These are phyloP conservation scores for Calosoma granatense DNA, from an alignment of 1,140 invertebrate species.

Conservation along the genomic window DNA sequence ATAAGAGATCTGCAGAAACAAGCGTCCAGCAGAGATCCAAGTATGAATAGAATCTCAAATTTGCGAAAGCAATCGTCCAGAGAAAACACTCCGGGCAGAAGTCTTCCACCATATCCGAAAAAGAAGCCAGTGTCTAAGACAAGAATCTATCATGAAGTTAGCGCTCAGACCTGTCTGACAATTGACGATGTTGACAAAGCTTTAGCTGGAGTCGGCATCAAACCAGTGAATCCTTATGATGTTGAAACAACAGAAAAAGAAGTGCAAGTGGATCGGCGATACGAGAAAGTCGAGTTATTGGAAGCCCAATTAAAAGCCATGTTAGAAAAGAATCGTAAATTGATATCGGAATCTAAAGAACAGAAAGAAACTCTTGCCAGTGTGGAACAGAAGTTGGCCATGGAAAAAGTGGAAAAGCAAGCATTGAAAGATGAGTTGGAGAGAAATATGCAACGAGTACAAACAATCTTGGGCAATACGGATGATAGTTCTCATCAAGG, in stretches of 20 bases:
- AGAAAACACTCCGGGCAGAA: slow-evolving; percentile 35
- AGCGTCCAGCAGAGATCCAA: slow-evolving; percentile 35
- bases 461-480: slow-evolving; percentile 50
- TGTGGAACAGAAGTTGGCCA: slow-evolving; percentile 42
- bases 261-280: slow-evolving; percentile 57
- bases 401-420: slow-evolving; percentile 56
- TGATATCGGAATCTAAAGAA: slow-evolving; percentile 28
- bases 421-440: slow-evolving; percentile 61
- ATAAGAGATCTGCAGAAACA: slow-evolving; percentile 28
- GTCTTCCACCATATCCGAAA: slow-evolving; percentile 42
- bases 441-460: slow-evolving; percentile 55
- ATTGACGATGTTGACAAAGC: slow-evolving; percentile 58
- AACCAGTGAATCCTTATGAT: slow-evolving; percentile 27
- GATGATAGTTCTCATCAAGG: not conserved
- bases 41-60: slow-evolving; percentile 25
- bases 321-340: slow-evolving; percentile 29
- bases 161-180: slow-evolving; percentile 61
- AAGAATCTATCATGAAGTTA: slow-evolving; percentile 67
- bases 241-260: slow-evolving; percentile 32
- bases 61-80: slow-evolving; percentile 33
- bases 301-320: slow-evolving; percentile 42
- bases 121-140: slow-evolving; percentile 41
- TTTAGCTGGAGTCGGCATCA: slow-evolving; percentile 46
- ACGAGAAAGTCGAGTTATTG: slow-evolving; percentile 48
- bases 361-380: slow-evolving; percentile 39